Percentiles rank a stretch among this genome's conserved stretches.
Evolutionary conservation across 92 coral and sea anemone genomes (phyloP).

Genomic region (Nematostella vectensis): DNA sequence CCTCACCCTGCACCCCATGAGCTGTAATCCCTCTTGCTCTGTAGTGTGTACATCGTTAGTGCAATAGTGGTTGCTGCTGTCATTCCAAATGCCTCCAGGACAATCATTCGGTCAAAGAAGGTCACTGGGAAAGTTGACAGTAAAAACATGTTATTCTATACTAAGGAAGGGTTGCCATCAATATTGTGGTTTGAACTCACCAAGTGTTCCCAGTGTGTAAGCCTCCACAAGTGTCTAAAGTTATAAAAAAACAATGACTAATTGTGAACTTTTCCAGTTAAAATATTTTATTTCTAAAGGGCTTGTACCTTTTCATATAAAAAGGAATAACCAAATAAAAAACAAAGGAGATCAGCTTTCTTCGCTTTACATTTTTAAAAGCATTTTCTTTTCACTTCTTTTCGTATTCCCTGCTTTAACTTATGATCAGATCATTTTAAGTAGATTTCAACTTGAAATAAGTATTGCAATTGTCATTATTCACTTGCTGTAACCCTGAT

Average conservation of each 20-base stretch:
- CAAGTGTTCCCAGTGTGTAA: conserved; percentile 86
- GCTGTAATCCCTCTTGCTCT: conserved; percentile 96
- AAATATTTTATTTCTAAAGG: not conserved
- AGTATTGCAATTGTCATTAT: no score
- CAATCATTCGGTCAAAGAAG: conserved; percentile 83
- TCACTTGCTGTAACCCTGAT: no score
- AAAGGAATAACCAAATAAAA: no score
- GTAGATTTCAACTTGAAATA: no score
- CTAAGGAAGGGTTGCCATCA: not conserved
- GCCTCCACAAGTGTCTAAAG: conserved; percentile 86
- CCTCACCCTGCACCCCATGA: conserved; percentile 99
- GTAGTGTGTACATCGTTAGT: conserved; percentile 87
- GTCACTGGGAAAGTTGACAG: conserved; percentile 48
- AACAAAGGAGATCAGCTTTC: no score
- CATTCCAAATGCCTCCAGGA: conserved; percentile 90
- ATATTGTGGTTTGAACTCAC: conserved; percentile 27
- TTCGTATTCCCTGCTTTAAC: no score
- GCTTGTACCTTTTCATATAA: no score
- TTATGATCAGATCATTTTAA: no score
- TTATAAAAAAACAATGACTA: not conserved
- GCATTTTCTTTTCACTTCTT: no score
- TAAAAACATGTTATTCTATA: not conserved
- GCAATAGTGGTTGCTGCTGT: conserved; percentile 94
- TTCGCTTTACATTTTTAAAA: no score
- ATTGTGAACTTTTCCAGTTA: not conserved